Base-by-base conservation (phyloP, 2,113 vertebrate species). In the Perca schrenkii region DNA sequence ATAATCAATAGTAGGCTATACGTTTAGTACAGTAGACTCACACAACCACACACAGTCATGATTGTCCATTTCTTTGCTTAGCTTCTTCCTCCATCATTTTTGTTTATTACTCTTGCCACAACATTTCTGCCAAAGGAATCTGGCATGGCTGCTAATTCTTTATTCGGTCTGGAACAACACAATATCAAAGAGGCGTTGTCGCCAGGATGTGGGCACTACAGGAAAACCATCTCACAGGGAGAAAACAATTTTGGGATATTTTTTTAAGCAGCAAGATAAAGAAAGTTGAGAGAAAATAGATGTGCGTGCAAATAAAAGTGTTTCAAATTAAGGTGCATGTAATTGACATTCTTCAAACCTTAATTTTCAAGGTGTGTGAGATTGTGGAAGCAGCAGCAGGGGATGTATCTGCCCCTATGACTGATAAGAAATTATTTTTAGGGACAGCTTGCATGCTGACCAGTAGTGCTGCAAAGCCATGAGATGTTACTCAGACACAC, bases 101-200 rank as follows among this genome's bases (percentile, higher is more conserved):
- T 70, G 49, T 58, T 84, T 54, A 53, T 65, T 62, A 21, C 54
- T 73, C 67, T 28, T 28, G 4, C 58, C 72, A 77, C 40, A 77
- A 75, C 67, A 76, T 73, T 79, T 63, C 69, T 86, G 82, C 86
- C 77, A 87, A 85, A 77, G 66, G 77, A 84, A 84, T 88, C 65
- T 86, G 88, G 83, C 86, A 75, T 64, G 61, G 71, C 56, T 78
- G 74, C 87, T 93, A 68, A 94, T 93, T 93, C 93, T 57, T 85
- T 84, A 92, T 88, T 84, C 40, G 56, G 82, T 34, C 72, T 17
- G 70, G 73, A 88, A 71, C 82, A 79, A 88, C 49, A 73, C 47
- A 89, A 90, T 78, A 89, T 93, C 82, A 92, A 93, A 94, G 80
- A 71, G 62, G 4, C 8, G 21, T 66, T 87, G 74, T 73, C 65